Evolutionary conservation across 2,113 vertebrate genomes (phyloP), one percentile per base, ranked within the genome.

Genomic region (Cavia porcellus): DNA sequence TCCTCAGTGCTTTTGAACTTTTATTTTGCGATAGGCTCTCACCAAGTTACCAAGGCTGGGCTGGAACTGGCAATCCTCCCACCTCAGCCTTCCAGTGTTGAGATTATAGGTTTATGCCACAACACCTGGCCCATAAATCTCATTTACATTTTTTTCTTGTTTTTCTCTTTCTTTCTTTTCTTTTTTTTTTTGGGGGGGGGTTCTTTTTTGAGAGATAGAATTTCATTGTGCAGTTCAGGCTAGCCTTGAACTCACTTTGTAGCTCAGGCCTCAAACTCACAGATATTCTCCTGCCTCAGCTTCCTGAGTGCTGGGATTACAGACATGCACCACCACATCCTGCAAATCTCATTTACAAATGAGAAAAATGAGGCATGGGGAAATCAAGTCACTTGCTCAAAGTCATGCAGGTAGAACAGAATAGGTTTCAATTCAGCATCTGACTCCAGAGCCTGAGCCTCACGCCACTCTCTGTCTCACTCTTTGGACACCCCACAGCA

Each of bases 311-410:
- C 15, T 70, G 68, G 68, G 17, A 20, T 32, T 20, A 70, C 8
- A 70, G 35, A 2, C 17, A 9, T n/a, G 68, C 7, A 9, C 35
- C 68, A 70, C 17, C 17, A 20, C 7, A 7, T 7, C 35, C 68
- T 70, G 35, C 35, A 79, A 77, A 47, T 77, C 42, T 47, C 45
- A 50, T 50, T 79, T 79, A 79, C 74, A 79, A 79, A 79, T 79
- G 30, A 93, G 66, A 59, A 64, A 87, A 86, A 77, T 2, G 0
- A 92, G 57, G 38, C 15, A 35, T 14, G 57, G 79, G 96, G 50
- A 95, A 95, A 90, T 83, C 57, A 93, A 92, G 80, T 84, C 92
- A 77, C 50, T 70, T 70, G 79, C 57, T 88, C 42, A 95, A 90
- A 66, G 75, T 81, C 72, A 42, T 38, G 17, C 28, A 81, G 59